Evolutionary conservation across 2,888 invertebrate species (phyloP), one percentile per base, ranked within the genome.

Genomic region (Drosophila paramelanica): DNA sequence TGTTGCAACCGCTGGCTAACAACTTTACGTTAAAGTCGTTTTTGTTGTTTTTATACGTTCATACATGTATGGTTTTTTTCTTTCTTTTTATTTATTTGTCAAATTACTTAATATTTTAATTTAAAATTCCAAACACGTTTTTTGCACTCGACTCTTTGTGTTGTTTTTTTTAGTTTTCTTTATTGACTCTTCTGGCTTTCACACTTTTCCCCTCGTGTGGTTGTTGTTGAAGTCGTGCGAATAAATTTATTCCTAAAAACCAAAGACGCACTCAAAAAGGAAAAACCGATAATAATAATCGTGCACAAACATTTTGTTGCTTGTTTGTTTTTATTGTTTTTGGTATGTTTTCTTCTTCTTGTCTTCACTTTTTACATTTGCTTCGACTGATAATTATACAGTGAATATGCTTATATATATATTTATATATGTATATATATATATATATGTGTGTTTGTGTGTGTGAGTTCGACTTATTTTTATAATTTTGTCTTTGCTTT

Each of bases 121-220:
- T 83, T 68, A 51, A 79, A 73, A 88, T 77, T 79, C 70, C 62
- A 62, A 87, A 70, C 84, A 73, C 77, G 84, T 81, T 74, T 84
- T 80, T 66, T 71, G 58, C 70, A 64, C 36, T 64, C 36, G 23
- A 33, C 45, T 55, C 50, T 57, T 69, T 14, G 42, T 56, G 20
- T 42, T 58, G 53, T 60, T 59, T 13, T 36, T 66, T 49, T 41
- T 45, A 62, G 61, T 65, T 36, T 55, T 59, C n/a, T 27, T 62
- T 60, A 58, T 59, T 13, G 43, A 25, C 45, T 77, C 62, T 53
- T 64, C 66, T 67, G 25, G 68, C 79, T 79, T 81, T 78, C 73
- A 84, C 85, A 67, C 74, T 57, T 66, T 60, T 49, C 46, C 62
- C 57, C 47, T 64, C 73, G 56, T 50, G 36, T 51, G 46, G 36